Evolutionary conservation across 2,113 vertebrate genomes (phyloP), one percentile per base, ranked within the genome.

Genomic region (Mesocricetus auratus): DNA sequence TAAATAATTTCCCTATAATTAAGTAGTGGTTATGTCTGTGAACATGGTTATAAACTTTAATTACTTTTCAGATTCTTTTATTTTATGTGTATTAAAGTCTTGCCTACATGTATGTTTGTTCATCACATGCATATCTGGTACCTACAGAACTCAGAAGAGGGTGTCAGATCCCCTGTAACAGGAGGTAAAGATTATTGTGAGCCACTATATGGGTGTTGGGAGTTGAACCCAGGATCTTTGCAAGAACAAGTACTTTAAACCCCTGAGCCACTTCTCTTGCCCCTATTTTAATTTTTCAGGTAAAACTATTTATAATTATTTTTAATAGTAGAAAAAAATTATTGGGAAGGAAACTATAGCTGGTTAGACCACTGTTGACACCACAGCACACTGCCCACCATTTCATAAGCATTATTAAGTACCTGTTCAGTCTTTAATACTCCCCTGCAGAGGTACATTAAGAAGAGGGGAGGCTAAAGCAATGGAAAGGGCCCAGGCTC

Each of bases 301-400:
- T 83, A 62, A 96, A 81, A 39, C 16, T 81, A 75, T 96, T 92
- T 3, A 64, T 36, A 96, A 79, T 82, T 81, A 75, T 86, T 91
- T 78, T 47, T 31, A 90, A 78, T 39, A 60, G 24, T 71, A 75
- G 29, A n/a, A 79, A 45, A 91, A 89, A 85, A 91, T 16, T 5
- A 77, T 36, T 47, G 2, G 13, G 69, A 89, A 86, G 22, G 12
- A n/a, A 50, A 89, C 90, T 42, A 73, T 0, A 78, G 42, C 39
- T 75, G 36, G 81, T 64, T 69, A 64, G 86, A 86, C 39, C 8
- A 36, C 5, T 62, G 16, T 89, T 16, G 31, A 21, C 79, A 77
- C 56, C 50, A 58, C 1, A 83, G 10, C 47, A 92, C 7, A 42
- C 26, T 68, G 8, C 22, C 50, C 50, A 36, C 56, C 53, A 68